Conservation (phyloP, 2,797 vertebrate genomes). For the Silurus aristotelis region DNA sequence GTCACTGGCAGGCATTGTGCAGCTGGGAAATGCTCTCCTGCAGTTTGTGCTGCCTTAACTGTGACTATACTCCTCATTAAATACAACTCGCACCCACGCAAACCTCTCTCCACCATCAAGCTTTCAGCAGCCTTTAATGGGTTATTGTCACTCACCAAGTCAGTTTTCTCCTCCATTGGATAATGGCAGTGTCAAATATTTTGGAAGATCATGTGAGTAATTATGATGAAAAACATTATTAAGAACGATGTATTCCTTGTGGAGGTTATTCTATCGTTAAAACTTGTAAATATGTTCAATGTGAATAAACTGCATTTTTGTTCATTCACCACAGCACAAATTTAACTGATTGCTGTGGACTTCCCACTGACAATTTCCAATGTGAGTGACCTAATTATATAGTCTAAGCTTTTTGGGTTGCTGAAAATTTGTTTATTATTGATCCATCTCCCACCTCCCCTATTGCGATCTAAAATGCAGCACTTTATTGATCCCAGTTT, state of each 20-base stretch:
- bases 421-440: conserved; percentile 80
- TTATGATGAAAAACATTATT: conserved; percentile 33
- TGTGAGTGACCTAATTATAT: conserved; percentile 74
- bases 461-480: conserved; percentile 74
- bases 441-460: conserved; percentile 69
- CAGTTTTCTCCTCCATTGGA: conserved; percentile 30
- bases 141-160: conserved; percentile 41
- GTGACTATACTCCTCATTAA: conserved; percentile 47
- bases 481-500: conserved; percentile 74
- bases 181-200: conserved; percentile 40
- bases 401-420: conserved; percentile 69
- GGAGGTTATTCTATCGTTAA: conserved; percentile 31
- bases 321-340: conserved; percentile 41
- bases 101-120: conserved; percentile 31
- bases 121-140: conserved; percentile 40
- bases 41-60: conserved; percentile 34
- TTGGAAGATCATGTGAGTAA: conserved; percentile 40
- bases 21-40: conserved; percentile 40
- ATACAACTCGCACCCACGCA: conserved; percentile 42
- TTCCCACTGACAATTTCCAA: conserved; percentile 62
- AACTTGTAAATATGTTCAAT: conserved; percentile 42
- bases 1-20: conserved; percentile 37
- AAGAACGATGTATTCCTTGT: neutral
- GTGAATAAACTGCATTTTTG: conserved; percentile 14
- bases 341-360: conserved; percentile 59